Conservation (phyloP, 2,113 vertebrate genomes). For the Cyprinus carpio region DNA sequence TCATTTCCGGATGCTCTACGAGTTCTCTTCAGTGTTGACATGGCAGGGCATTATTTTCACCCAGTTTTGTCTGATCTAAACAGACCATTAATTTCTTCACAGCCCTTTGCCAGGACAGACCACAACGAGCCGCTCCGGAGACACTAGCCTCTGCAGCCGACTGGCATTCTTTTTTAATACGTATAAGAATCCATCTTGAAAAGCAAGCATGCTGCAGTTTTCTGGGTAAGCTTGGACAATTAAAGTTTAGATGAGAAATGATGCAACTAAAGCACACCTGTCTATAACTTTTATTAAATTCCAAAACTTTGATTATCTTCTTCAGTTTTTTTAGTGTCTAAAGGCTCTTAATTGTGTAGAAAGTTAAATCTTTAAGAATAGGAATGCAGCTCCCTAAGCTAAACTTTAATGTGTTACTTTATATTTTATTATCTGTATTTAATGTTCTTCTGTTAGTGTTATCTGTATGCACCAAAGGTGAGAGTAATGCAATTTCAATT, state of each 20-base stretch:
- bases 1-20: neutral
- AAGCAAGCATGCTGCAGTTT: slow-evolving; percentile 10
- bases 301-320: neutral
- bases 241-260: slow-evolving; percentile 2
- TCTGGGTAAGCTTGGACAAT: neutral
- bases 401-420: too few species aligned
- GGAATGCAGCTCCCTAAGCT: neutral
- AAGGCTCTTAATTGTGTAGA: neutral
- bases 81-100: slow-evolving; percentile 6
- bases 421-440: too few species aligned
- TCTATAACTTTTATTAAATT: neutral
- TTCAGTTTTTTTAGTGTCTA: neutral
- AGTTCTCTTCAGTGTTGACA: neutral
- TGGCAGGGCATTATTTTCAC: neutral
- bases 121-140: neutral
- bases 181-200: slow-evolving; percentile 18
- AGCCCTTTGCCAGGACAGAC: neutral
- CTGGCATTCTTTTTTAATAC: slow-evolving; percentile 19
- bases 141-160: neutral
- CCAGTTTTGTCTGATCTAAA: neutral
- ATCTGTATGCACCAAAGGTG: too few species aligned
- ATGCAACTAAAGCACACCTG: neutral
- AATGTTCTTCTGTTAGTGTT: too few species aligned
- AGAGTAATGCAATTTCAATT: too few species aligned
- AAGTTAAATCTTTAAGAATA: neutral